Evolutionary conservation across 37 sponge, comb jelly and placozoan genomes (phyloP), one percentile per base, ranked within the genome.

Genomic region (Cladorhizidae sp.): DNA sequence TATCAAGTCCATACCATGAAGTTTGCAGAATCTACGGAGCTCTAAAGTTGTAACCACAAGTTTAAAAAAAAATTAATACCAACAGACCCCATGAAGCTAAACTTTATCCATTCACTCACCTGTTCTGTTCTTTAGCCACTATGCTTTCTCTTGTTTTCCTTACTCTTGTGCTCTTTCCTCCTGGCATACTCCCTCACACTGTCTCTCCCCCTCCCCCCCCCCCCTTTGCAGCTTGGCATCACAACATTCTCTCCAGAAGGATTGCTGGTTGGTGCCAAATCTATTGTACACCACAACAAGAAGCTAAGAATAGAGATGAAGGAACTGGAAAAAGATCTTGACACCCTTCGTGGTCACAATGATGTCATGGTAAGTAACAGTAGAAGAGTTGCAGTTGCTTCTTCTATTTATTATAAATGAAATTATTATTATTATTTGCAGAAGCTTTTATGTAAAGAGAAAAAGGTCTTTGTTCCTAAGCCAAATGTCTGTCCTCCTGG

Each of bases 201-300:
- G 32, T 67, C 38, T 67, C 68, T 67, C 68, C 31, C 68, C n/a
- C 68, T 67, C 68, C 31, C 68, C n/a, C 64, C n/a, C n/a, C n/a
- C n/a, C n/a, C 45, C 42, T 62, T 35, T 67, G 23, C 80, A 89
- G 90, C 55, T 93, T 59, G 91, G 91, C 32, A 83, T 94, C 23
- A 39, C 57, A 15, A 70, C 91, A 20, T 57, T 86, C 69, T 88
- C 88, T 1, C 95, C 95, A 28, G 85, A 76, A 15, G 91, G 86
- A 28, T 67, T 94, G 33, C 78, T 87, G 40, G 51, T 70, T 18
- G 88, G 95, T 23, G 95, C 88, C 38, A 90, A 84, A 72, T 51
- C 72, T 52, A 94, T 94, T 35, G 87, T 84, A 20, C 39, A 75
- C 28, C 84, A 64, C 36, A 90, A 94, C 83, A 94, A 80, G 51